These are phyloP conservation scores for Corynorhinus townsendii DNA, from an alignment of 2,113 vertebrate genomes.

Conservation along the genomic window DNA sequence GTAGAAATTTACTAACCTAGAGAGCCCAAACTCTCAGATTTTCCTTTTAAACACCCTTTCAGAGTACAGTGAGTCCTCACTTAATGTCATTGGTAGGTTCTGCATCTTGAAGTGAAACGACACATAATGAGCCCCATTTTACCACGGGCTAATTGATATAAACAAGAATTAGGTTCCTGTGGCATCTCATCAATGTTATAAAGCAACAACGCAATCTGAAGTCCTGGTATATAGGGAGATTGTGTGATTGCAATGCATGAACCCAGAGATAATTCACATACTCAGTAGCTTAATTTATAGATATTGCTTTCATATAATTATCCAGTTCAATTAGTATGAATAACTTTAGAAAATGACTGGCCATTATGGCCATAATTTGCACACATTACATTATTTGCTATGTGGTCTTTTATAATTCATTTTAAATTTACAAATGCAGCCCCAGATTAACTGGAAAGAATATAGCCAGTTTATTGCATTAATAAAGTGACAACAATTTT, in stretches of 20 bases:
- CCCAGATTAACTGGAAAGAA: slow-evolving; percentile 44
- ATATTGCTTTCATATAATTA: slow-evolving; percentile 31
- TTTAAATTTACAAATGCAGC: background rate
- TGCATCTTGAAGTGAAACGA: background rate
- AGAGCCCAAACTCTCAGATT: background rate
- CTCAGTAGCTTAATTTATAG: background rate
- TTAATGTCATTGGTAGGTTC: background rate
- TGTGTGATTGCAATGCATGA: slow-evolving; percentile 13
- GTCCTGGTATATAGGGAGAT: background rate
- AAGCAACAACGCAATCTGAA: too few species aligned
- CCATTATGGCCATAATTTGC: background rate
- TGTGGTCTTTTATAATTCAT: slow-evolving; percentile 28
- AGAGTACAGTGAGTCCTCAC: background rate
- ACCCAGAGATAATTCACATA: background rate
- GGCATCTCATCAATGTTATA: background rate
- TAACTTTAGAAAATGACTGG: slow-evolving; percentile 27
- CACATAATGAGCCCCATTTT: background rate
- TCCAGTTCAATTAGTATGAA: background rate
- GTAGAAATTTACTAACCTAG: background rate
- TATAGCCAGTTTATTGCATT: background rate
- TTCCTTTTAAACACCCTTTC: slow-evolving; percentile 21
- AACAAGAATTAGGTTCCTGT: background rate
- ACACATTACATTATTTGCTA: background rate
- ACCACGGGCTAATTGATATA: background rate
- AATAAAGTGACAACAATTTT: background rate